phyloP scores from a whole-genome alignment of 2,888 invertebrate species.

The Pseudococcus longispinus region DNA sequence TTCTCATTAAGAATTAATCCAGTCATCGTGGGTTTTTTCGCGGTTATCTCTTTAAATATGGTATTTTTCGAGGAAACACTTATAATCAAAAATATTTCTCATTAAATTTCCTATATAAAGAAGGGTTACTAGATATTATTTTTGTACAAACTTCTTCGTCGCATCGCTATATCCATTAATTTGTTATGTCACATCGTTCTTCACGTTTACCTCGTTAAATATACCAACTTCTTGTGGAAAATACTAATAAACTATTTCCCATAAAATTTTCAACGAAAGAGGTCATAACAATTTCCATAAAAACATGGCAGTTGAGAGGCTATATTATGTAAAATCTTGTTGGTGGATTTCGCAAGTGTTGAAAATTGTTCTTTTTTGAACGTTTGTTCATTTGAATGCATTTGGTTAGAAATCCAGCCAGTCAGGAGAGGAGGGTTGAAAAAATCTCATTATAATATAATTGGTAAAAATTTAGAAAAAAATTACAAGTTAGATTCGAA shows the following conservation, averaged over 20 bases:
- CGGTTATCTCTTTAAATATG: background rate
- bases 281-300: constrained; percentile 5
- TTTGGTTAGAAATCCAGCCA: too few species aligned
- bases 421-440: too few species aligned
- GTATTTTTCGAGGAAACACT: background rate
- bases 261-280: background rate
- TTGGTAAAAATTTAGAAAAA: too few species aligned
- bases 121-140: background rate
- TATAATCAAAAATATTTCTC: background rate
- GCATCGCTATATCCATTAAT: background rate
- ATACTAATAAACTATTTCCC: background rate
- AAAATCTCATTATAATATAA: too few species aligned
- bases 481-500: too few species aligned
- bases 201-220: background rate
- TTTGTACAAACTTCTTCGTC: background rate
- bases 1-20: background rate
- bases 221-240: background rate
- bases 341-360: background rate
- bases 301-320: background rate
- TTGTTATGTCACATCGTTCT: background rate
- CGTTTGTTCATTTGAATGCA: too few species aligned
- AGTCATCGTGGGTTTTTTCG: too few species aligned
- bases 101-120: background rate
- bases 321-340: background rate
- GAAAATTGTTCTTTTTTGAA: background rate